A percentile compares a stretch with the other conserved stretches of the same genome.
Conservation (phyloP, 2,797 vertebrate species). For the Phrynocephalus forsythii region DNA sequence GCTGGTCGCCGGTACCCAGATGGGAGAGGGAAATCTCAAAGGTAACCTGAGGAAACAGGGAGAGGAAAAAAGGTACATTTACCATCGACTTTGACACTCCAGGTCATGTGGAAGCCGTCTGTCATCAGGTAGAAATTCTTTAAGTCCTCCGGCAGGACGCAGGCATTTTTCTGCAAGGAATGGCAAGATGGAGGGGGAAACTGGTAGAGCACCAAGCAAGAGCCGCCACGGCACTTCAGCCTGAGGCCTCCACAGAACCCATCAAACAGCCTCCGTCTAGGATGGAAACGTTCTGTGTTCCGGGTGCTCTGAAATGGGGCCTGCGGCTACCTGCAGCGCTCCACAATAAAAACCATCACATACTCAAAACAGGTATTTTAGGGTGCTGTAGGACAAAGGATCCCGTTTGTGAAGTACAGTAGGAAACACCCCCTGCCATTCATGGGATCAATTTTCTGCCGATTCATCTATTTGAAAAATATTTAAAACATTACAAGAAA, state of each 20-base stretch:
- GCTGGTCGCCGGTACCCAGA: too few relatives aligned
- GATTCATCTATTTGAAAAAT: too few relatives aligned
- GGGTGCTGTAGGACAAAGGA: background rate
- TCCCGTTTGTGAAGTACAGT: background rate
- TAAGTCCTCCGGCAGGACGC: conserved; percentile 91
- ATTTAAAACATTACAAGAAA: too few relatives aligned
- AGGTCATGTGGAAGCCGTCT: conserved; percentile 92
- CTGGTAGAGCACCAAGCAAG: too few relatives aligned
- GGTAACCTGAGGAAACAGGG: background rate
- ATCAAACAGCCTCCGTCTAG: too few relatives aligned
- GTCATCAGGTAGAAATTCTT: conserved; percentile 95
- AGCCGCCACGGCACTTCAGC: background rate
- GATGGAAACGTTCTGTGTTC: too few relatives aligned
- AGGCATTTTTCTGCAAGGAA: conserved; percentile 88
- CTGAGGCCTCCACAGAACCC: too few relatives aligned
- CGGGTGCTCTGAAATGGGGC: background rate
- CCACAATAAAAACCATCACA: background rate
- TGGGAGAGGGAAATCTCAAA: too few relatives aligned
- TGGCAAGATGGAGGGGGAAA: background rate
- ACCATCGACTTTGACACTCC: conserved; percentile 93
- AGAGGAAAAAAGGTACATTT: conserved; percentile 42
- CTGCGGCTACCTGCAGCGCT: background rate
- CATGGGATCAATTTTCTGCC: too few relatives aligned
- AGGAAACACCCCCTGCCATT: too few relatives aligned
- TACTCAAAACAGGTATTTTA: background rate